Evolutionary conservation across 2,113 vertebrate genomes (phyloP).

Genomic region (Siphamia tubifer): DNA sequence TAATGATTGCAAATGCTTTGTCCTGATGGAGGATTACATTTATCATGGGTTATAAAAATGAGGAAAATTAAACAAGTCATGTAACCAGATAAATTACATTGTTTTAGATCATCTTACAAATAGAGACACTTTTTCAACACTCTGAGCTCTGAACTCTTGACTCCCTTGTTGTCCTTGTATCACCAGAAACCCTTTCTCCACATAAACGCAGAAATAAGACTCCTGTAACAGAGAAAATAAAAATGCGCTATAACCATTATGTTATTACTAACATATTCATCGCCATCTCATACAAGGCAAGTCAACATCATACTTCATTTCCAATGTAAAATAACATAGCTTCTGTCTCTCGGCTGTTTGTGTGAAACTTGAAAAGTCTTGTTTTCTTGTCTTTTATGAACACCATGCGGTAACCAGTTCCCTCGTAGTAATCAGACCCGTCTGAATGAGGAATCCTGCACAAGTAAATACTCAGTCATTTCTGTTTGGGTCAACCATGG

Average conservation of each 20-base stretch:
- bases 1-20: background rate
- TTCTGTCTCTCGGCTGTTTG: constrained; percentile 81
- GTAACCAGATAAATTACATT: accelerated
- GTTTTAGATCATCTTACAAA: constrained; percentile 43
- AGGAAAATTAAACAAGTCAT: too few species aligned
- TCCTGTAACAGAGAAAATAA: constrained; percentile 68
- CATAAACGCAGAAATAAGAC: constrained; percentile 77
- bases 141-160: constrained; percentile 11
- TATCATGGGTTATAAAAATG: too few species aligned
- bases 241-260: background rate
- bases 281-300: too few species aligned
- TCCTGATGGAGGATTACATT: constrained; percentile 2
- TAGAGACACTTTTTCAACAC: constrained; percentile 45
- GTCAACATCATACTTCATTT: constrained; percentile 75
- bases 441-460: constrained; percentile 23
- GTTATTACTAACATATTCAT: too few species aligned
- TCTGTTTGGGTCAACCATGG: background rate
- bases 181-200: constrained; percentile 78
- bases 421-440: constrained; percentile 82
- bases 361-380: constrained; percentile 73
- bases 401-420: constrained; percentile 85
- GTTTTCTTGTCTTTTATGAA: background rate
- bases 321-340: constrained; percentile 86
- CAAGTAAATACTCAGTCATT: background rate
- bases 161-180: constrained; percentile 20